These are phyloP conservation scores for Battus philenor DNA, from an alignment of 1,140 invertebrate species.

Conservation along the genomic window DNA sequence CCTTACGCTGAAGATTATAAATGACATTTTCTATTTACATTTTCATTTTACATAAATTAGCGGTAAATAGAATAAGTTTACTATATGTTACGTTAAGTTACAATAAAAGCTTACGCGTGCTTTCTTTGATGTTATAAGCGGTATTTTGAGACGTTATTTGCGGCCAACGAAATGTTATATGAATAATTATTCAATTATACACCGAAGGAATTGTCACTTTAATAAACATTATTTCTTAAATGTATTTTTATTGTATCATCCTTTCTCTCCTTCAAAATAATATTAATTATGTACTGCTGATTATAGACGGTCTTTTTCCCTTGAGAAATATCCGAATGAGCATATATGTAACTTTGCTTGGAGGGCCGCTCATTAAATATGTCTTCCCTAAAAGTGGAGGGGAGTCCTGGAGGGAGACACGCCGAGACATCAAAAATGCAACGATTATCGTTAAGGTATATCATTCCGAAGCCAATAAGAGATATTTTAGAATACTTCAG, in stretches of 20 bases:
- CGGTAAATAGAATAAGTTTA: conserved; percentile 13
- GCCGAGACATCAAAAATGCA: too few relatives aligned
- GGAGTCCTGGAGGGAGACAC: too few relatives aligned
- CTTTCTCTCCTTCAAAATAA: too few relatives aligned
- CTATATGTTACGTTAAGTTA: conserved; percentile 6
- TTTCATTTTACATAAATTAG: background rate
- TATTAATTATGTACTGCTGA: too few relatives aligned
- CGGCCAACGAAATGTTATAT: background rate
- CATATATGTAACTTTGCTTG: too few relatives aligned
- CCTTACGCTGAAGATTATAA: conserved; percentile 6
- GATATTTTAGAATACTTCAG: too few relatives aligned
- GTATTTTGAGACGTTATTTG: background rate
- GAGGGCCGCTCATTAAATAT: too few relatives aligned
- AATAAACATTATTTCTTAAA: conserved; percentile 12
- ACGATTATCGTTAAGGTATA: too few relatives aligned
- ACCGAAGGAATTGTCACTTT: conserved; percentile 11
- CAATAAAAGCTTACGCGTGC: conserved; percentile 2
- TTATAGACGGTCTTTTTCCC: too few relatives aligned
- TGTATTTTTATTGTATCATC: background rate
- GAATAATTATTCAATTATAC: conserved; percentile 10
- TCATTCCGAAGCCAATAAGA: too few relatives aligned
- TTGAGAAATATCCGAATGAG: too few relatives aligned
- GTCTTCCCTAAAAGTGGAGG: too few relatives aligned
- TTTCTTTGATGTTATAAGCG: background rate
- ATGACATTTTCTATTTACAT: conserved; percentile 1